Conservation (phyloP, 2,113 vertebrate species). For the Platichthys stellatus region DNA sequence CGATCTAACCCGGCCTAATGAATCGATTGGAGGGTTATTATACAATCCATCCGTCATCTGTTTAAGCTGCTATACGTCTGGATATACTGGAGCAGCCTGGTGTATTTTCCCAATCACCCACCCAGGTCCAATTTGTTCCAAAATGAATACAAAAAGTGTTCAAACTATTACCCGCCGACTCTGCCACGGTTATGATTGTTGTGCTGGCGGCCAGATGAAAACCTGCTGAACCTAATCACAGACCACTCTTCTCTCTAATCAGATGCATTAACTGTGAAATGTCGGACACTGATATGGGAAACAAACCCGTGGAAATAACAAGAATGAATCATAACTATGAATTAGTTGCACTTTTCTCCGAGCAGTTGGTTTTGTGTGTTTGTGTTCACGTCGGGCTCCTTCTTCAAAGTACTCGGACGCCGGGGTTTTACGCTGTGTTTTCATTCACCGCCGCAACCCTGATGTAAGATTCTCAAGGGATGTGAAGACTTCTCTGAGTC, state of each 20-base stretch:
- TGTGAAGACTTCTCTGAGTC: not conserved
- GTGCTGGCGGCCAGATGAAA: constrained; percentile 35
- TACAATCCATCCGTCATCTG: constrained; percentile 15
- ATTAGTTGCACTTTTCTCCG: constrained; percentile 12
- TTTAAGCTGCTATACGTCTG: constrained; percentile 1
- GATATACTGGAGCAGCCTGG: not conserved
- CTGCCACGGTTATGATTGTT: constrained; percentile 19
- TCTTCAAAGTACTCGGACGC: constrained; percentile 7
- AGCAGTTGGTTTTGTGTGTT: constrained; percentile 9
- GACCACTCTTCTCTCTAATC: constrained; percentile 37
- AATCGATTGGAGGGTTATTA: constrained; percentile 5
- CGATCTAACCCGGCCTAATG: not conserved
- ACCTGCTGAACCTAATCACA: constrained; percentile 55
- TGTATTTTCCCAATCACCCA: not conserved
- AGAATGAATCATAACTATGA: constrained; percentile 29
- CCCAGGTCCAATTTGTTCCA: constrained; percentile 16
- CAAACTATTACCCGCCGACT: constrained; percentile 13
- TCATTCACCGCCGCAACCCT: not conserved
- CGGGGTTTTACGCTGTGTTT: constrained; percentile 8
- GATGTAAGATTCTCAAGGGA: not conserved
- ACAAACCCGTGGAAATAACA: constrained; percentile 15
- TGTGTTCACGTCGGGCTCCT: not conserved
- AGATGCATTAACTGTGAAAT: constrained; percentile 38
- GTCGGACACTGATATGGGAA: constrained; percentile 33
- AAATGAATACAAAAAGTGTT: constrained; percentile 28